These are phyloP conservation scores for Sebastes iracundus DNA, from an alignment of 2,797 vertebrate genomes.

Conservation along the genomic window DNA sequence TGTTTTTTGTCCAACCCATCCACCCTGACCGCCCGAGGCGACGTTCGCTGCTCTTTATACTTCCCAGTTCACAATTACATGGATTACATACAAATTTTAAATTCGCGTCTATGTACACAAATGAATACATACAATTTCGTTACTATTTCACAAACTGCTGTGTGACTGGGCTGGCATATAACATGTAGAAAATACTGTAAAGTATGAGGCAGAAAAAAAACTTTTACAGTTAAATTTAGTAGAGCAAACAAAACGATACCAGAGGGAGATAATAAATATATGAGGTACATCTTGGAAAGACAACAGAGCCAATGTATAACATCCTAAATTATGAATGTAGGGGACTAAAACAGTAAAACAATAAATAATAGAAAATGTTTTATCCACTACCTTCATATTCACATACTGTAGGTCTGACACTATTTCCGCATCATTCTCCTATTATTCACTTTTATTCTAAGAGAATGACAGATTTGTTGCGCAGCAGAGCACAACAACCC, in stretches of 20 bases:
- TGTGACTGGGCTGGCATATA: neutral
- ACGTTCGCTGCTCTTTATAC: too few species aligned
- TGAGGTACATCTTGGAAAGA: conserved; percentile 45
- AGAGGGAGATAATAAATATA: conserved; percentile 14
- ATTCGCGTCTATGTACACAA: too few species aligned
- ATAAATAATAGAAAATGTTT: conserved; percentile 70
- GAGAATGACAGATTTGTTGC: conserved; percentile 52
- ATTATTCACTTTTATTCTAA: conserved; percentile 52
- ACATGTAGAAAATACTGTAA: conserved; percentile 1
- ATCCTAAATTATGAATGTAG: conserved; percentile 65
- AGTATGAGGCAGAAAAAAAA: neutral
- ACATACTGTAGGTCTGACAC: conserved; percentile 23
- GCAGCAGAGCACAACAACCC: conserved; percentile 64
- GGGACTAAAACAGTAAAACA: conserved; percentile 38
- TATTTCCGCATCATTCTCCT: conserved; percentile 33
- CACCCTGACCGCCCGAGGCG: too few species aligned
- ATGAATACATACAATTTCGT: too few species aligned
- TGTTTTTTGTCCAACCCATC: too few species aligned
- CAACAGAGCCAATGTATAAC: conserved; percentile 47
- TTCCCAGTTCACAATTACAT: too few species aligned
- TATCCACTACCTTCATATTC: conserved; percentile 35
- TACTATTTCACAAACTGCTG: too few species aligned
- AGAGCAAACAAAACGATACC: conserved; percentile 5
- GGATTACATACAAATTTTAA: too few species aligned
- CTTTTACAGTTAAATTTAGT: conserved; percentile 5